Conservation (phyloP, 35 echinoderm and acorn worm genomes). For the Acanthaster planci region DNA sequence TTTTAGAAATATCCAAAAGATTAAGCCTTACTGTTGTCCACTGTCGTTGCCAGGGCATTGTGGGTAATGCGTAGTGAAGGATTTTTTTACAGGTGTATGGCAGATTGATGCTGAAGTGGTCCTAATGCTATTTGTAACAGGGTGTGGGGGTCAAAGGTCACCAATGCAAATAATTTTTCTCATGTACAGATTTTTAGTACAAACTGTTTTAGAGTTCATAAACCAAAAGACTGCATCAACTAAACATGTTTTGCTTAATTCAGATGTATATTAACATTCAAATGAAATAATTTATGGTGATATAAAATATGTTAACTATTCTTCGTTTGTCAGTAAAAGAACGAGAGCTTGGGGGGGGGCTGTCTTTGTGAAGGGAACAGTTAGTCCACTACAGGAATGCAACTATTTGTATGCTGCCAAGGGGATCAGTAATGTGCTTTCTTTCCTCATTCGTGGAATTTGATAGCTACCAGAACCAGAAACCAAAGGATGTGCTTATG, state of each 20-base stretch:
- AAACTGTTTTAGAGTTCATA: no score
- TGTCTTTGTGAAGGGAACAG: neutral
- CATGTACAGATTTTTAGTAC: no score
- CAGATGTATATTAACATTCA: neutral
- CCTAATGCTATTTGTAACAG: neutral
- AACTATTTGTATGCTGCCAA: constrained; percentile 26
- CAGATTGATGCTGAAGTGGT: neutral
- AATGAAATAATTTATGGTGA: constrained; percentile 22
- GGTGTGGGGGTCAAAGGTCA: constrained; percentile 21
- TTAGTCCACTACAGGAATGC: neutral
- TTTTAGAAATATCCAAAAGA: no score
- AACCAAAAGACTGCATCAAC: neutral
- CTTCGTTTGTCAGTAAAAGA: neutral
- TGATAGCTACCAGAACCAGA: neutral
- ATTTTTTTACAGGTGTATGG: no score
- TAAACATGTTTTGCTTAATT: constrained; percentile 26
- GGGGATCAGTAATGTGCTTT: neutral
- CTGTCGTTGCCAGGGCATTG: no score
- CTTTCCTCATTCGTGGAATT: no score
- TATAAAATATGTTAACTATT: constrained; percentile 12
- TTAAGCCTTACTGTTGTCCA: no score
- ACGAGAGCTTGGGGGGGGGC: neutral
- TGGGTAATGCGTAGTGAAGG: no score
- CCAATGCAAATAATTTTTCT: constrained; percentile 10
- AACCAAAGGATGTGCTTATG: constrained; percentile 2